phyloP scores from a whole-genome alignment of 2,113 vertebrate species.

The Cebus imitator region DNA sequence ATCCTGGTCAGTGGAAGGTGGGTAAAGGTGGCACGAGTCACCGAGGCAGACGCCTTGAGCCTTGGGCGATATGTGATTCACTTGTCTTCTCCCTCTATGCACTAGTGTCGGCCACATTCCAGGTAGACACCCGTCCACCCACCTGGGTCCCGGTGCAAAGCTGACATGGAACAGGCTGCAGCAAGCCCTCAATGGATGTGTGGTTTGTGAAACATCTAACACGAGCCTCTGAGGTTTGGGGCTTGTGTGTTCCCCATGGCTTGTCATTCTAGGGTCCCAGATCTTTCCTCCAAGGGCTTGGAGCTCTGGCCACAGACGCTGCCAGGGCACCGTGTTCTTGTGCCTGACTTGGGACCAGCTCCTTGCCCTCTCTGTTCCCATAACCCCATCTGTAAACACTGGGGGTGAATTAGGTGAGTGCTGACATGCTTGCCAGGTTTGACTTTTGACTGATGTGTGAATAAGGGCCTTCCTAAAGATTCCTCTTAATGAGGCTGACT shows the following conservation, averaged over 20 bases:
- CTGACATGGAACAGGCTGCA: background rate
- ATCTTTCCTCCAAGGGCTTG: background rate
- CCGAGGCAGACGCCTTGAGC: background rate
- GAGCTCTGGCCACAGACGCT: background rate
- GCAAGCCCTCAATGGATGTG: background rate
- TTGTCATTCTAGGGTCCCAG: background rate
- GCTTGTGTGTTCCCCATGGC: background rate
- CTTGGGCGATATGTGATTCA: accelerated
- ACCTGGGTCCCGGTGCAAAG: accelerated
- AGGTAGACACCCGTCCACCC: no score
- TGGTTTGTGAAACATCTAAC: background rate
- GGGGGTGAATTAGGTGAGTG: background rate
- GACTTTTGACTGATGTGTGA: background rate
- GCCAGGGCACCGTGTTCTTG: background rate
- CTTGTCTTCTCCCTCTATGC: background rate
- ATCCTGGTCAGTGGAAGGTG: accelerated
- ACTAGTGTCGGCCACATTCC: accelerated
- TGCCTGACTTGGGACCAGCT: background rate
- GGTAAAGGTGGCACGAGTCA: accelerated
- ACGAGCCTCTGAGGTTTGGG: background rate
- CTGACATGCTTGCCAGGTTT: background rate
- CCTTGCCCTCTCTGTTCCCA: background rate
- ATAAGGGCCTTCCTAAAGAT: background rate
- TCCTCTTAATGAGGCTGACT: background rate
- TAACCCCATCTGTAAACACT: background rate